These are phyloP conservation scores for Peromyscus aztecus DNA, from an alignment of 2,797 vertebrate species.

Conservation along the genomic window DNA sequence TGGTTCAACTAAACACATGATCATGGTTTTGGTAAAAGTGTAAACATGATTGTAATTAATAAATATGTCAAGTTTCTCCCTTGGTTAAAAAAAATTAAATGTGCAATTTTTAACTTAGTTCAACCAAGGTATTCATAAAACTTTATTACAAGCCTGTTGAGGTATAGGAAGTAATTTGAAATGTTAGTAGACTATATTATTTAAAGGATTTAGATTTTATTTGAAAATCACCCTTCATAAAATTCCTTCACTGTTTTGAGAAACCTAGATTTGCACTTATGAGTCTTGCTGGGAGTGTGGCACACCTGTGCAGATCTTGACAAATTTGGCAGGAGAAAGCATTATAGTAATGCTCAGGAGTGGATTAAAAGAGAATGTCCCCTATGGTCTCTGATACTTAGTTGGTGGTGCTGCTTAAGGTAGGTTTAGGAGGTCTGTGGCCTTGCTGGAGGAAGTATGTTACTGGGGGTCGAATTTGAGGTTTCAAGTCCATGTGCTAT, in stretches of 20 bases:
- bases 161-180: slow-evolving; percentile 26
- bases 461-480: not conserved
- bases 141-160: not conserved
- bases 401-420: not conserved
- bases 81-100: slow-evolving; percentile 17
- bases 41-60: slow-evolving; percentile 26
- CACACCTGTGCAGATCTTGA: not conserved
- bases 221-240: slow-evolving; percentile 19
- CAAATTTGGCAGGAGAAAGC: not conserved
- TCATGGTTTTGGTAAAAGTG: not conserved
- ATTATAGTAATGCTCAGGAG: not conserved
- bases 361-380: not conserved
- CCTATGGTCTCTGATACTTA: not conserved
- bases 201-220: slow-evolving; percentile 48
- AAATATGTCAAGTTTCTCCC: not conserved
- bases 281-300: not conserved
- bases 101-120: not conserved
- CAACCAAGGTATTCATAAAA: not conserved
- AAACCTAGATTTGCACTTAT: not conserved
- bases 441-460: not conserved
- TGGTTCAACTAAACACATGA: slow-evolving; percentile 28
- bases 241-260: slow-evolving; percentile 41
- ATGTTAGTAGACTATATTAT: not conserved
- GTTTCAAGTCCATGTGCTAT: not conserved
- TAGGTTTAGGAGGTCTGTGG: not conserved